These are phyloP conservation scores for Agapostemon virescens DNA, from an alignment of 2,888 invertebrate genomes.

Conservation along the genomic window DNA sequence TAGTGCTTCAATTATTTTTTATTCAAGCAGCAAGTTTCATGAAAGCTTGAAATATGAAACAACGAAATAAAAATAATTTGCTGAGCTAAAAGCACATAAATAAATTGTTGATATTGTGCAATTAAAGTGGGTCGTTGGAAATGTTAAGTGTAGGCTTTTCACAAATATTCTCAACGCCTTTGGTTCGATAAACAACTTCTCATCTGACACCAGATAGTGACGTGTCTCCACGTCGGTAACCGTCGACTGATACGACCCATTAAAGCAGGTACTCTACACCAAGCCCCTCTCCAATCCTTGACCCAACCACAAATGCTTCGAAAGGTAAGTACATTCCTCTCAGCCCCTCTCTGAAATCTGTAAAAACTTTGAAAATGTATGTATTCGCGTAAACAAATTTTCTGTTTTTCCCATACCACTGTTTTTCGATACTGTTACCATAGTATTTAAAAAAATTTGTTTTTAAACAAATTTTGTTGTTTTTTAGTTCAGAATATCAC, in stretches of 20 bases:
- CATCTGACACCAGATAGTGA: neutral
- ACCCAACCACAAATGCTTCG: slow-evolving; percentile 3
- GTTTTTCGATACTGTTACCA: no score
- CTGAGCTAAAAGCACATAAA: neutral
- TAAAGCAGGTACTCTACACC: neutral
- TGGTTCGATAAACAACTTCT: neutral
- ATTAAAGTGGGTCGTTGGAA: neutral
- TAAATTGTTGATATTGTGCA: neutral
- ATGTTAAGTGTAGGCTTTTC: neutral
- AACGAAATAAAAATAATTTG: neutral
- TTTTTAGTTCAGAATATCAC: no score
- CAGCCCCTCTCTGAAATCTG: neutral
- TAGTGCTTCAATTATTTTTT: neutral
- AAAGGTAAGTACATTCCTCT: neutral
- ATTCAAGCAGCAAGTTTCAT: neutral
- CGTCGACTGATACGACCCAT: neutral
- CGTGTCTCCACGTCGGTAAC: neutral
- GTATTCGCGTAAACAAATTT: neutral
- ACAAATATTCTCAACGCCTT: neutral
- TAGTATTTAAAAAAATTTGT: no score
- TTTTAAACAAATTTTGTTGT: no score
- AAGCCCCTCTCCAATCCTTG: neutral
- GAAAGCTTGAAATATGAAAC: neutral
- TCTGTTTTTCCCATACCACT: no score
- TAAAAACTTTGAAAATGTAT: neutral